Base-by-base conservation (phyloP, 2,888 invertebrate species). In the Latrodectus elegans region DNA sequence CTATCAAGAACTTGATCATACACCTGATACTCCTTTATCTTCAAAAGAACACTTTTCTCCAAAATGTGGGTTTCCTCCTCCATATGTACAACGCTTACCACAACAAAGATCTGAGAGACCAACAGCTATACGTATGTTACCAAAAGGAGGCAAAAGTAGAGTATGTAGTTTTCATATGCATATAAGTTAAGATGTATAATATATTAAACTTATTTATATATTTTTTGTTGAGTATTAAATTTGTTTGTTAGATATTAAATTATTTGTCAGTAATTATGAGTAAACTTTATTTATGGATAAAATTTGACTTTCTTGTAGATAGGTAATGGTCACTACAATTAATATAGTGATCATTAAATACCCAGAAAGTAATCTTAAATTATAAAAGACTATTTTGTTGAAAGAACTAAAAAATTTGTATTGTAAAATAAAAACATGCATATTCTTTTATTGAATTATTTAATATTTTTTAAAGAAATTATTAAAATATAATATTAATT, bases 131-230 rank as follows among this genome's bases (percentile, higher is more conserved):
- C 79, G 89, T 12, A 76, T 89, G 70, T 64, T 90, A 67, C 89
- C 90, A 52, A 90, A 90, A 89, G 90, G 90, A 26, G 90, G 90
- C 38, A 90, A 89, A 78, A 89, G 89, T 76, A 87, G 90, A 78
- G 90, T 90, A 86, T 88, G 78, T 60, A 38, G 55, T 68, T 53
- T 64, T 38, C 38, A 38, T 38, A 38, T 38, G 4, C 6, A 38
- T 38, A 38, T 38, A 38, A 38, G 6, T 4, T 38, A 38, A 38
- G 38, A 38, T 38, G 38, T 38, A 38, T 38, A 6, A 38, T 38
- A 6, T 38, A 38, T 1, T 38, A 38, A 38, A 38, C 38, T 38
- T 38, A 10, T 51, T 38, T 38, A 10, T 51, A 60, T 0, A 38
- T 51, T 88, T 60, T 9, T 74, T 73, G 38, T 65, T 79, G 14